Conservation (phyloP, 2,888 invertebrate genomes). For the Agrotis exclamationis region DNA sequence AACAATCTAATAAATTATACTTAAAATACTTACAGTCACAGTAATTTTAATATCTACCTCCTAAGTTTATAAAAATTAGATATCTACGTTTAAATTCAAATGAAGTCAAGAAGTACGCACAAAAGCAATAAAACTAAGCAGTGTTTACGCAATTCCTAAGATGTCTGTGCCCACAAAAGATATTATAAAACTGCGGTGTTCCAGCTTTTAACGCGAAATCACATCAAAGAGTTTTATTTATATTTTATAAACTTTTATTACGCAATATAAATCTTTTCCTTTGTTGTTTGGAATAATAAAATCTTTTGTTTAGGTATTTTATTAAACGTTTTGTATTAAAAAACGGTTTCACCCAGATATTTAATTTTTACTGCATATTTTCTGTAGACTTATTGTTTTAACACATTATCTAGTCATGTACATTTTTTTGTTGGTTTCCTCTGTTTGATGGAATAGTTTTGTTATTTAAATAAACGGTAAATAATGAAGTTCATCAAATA, state of each 20-base stretch:
- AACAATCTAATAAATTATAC: too few species aligned
- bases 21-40: neutral
- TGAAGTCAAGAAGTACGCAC: conserved; percentile 16
- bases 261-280: conserved; percentile 56
- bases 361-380: conserved; percentile 13
- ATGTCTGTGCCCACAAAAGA: conserved; percentile 58
- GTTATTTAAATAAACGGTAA: neutral
- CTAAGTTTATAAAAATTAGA: conserved; percentile 1
- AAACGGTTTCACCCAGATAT: conserved; percentile 21
- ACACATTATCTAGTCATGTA: conserved; percentile 6
- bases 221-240: conserved; percentile 64
- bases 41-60: neutral
- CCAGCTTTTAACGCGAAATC: conserved; percentile 57
- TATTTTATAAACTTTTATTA: conserved; percentile 62
- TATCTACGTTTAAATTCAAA: conserved; percentile 12
- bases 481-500: neutral
- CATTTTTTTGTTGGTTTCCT: conserved; percentile 5
- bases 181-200: conserved; percentile 56
- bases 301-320: conserved; percentile 45
- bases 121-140: conserved; percentile 48
- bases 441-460: neutral
- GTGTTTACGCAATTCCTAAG: conserved; percentile 52
- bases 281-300: conserved; percentile 63
- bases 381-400: conserved; percentile 17
- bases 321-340: conserved; percentile 39